Percentiles rank a stretch among this genome's conserved stretches.
Evolutionary conservation across 1,140 invertebrate species (phyloP).

Genomic region (Phenacoccus solenopsis): DNA sequence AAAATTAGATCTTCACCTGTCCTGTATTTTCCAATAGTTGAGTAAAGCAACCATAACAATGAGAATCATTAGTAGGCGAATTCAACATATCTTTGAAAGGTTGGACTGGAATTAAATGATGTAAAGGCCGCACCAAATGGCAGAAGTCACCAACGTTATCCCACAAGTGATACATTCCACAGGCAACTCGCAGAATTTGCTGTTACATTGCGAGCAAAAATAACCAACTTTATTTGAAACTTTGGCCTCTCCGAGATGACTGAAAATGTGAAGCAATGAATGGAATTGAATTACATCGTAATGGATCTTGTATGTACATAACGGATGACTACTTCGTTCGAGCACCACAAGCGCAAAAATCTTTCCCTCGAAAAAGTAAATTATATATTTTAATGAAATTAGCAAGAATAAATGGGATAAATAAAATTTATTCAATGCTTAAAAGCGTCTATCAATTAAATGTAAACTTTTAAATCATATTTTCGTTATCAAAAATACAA

Average conservation of each 20-base stretch:
- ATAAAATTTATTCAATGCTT: too few species aligned
- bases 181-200: constrained; percentile 95
- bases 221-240: constrained; percentile 65
- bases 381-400: too few species aligned
- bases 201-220: constrained; percentile 86
- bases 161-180: constrained; percentile 92
- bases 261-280: too few species aligned
- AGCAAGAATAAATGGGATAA: too few species aligned
- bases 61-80: constrained; percentile 33
- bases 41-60: constrained; percentile 61
- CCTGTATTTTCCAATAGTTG: constrained; percentile 20
- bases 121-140: constrained; percentile 94
- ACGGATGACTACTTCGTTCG: too few species aligned
- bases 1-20: not conserved
- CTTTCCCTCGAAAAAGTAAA: too few species aligned
- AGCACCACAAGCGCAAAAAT: too few species aligned
- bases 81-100: constrained; percentile 60
- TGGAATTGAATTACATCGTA: too few species aligned
- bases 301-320: too few species aligned
- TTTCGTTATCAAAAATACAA: too few species aligned
- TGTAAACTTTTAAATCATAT: too few species aligned
- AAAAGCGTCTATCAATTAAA: too few species aligned
- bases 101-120: constrained; percentile 87
- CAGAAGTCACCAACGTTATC: constrained; percentile 91
- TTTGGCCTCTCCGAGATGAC: constrained; percentile 66